A percentile compares a stretch with the other conserved stretches of the same genome.
Conservation (phyloP, 2,113 vertebrate species). For the Pachyramphus minor region DNA sequence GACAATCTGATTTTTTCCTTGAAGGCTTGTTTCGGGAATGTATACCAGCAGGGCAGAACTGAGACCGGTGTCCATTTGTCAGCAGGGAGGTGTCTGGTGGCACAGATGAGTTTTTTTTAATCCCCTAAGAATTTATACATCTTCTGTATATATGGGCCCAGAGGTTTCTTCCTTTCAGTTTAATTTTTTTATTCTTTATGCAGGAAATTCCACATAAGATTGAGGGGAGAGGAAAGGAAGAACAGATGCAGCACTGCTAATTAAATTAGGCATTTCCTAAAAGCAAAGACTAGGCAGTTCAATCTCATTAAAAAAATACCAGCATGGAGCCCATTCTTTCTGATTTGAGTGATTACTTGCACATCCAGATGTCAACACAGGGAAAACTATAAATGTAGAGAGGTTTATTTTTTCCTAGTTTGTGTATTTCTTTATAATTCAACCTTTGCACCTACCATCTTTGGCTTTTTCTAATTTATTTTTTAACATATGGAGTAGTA, state of each 20-base stretch:
- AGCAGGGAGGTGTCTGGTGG: neutral
- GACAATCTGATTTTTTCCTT: neutral
- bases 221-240: neutral
- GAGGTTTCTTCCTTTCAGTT: neutral
- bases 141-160: neutral
- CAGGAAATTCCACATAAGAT: neutral
- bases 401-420: neutral
- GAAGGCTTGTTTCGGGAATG: neutral
- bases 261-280: conserved; percentile 16
- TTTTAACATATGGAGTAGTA: neutral
- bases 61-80: neutral
- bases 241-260: neutral
- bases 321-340: neutral
- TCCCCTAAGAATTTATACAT: neutral
- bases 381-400: neutral
- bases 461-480: neutral
- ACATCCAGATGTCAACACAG: neutral
- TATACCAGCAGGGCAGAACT: neutral
- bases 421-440: neutral
- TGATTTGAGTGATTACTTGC: neutral
- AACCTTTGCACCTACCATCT: neutral
- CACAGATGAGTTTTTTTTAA: neutral
- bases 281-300: neutral
- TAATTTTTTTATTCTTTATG: neutral
- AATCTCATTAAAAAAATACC: neutral